phyloP scores from a whole-genome alignment of 2,888 invertebrate species.

The Drosophila niveifrons region DNA sequence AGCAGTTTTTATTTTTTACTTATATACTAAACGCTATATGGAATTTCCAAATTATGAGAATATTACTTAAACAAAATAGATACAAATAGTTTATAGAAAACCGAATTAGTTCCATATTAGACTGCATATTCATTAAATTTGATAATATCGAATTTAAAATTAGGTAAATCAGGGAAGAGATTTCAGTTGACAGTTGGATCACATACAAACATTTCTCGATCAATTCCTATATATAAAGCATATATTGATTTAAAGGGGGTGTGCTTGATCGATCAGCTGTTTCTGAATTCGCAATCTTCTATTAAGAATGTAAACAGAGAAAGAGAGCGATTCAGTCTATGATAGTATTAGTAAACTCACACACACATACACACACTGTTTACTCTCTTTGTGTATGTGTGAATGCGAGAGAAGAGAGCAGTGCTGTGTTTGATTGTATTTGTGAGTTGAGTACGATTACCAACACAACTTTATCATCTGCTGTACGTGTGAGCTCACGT shows the following conservation, averaged over 20 bases:
- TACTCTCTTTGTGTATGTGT: neutral
- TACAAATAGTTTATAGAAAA: too few species aligned
- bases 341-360: slow-evolving; percentile 24
- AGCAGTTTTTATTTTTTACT: too few species aligned
- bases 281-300: neutral
- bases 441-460: slow-evolving; percentile 24
- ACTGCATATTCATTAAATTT: neutral
- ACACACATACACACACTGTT: too few species aligned
- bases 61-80: too few species aligned
- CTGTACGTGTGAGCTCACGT: slow-evolving; percentile 17
- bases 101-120: neutral
- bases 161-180: neutral
- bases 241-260: neutral
- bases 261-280: slow-evolving; percentile 19
- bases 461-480: slow-evolving; percentile 24
- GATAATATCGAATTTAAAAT: neutral
- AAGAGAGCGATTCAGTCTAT: slow-evolving; percentile 22
- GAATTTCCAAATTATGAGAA: too few species aligned
- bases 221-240: neutral
- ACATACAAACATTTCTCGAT: neutral
- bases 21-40: too few species aligned
- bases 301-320: slow-evolving; percentile 65
- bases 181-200: neutral
- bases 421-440: slow-evolving; percentile 30
- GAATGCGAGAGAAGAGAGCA: slow-evolving; percentile 50